phyloP scores from a whole-genome alignment of 2,797 vertebrate species.

The Poeciliopsis gracilis region DNA sequence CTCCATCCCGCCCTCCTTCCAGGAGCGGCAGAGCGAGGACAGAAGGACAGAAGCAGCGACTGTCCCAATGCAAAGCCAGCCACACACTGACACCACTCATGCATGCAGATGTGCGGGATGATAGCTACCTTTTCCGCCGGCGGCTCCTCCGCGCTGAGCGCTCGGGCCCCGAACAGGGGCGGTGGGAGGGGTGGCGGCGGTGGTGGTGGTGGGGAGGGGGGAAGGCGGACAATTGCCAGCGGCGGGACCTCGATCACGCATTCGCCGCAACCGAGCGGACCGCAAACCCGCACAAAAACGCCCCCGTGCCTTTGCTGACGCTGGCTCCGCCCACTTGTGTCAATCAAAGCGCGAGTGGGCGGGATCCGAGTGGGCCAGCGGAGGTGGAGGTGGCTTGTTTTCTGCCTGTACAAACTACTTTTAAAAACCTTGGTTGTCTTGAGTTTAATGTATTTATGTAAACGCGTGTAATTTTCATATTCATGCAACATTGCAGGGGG shows the following conservation, averaged over 20 bases:
- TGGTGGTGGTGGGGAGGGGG: too few relatives aligned
- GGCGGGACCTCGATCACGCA: constrained; percentile 78
- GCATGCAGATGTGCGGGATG: constrained; percentile 46
- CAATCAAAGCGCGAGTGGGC: constrained; percentile 56
- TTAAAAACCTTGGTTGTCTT: background rate
- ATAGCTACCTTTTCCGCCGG: constrained; percentile 72
- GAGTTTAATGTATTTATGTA: background rate
- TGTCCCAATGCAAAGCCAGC: constrained; percentile 55
- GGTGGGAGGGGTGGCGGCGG: background rate
- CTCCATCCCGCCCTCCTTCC: constrained; percentile 65
- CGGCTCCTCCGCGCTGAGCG: constrained; percentile 67
- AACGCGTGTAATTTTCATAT: background rate
- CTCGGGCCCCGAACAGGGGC: constrained; percentile 74
- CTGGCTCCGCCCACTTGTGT: constrained; percentile 64
- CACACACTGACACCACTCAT: constrained; percentile 57
- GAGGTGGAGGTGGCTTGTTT: constrained; percentile 13
- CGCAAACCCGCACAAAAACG: constrained; percentile 81
- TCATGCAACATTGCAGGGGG: background rate
- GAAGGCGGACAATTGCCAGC: constrained; percentile 50
- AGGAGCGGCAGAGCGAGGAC: constrained; percentile 57
- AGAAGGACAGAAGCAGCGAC: constrained; percentile 69
- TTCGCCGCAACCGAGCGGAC: constrained; percentile 75
- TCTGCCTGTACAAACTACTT: constrained; percentile 56
- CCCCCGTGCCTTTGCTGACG: constrained; percentile 75
- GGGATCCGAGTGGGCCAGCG: constrained; percentile 42